Evolutionary conservation across 53 echinoderm and acorn worm species (phyloP).

Genomic region (Paracentrotus lividus): DNA sequence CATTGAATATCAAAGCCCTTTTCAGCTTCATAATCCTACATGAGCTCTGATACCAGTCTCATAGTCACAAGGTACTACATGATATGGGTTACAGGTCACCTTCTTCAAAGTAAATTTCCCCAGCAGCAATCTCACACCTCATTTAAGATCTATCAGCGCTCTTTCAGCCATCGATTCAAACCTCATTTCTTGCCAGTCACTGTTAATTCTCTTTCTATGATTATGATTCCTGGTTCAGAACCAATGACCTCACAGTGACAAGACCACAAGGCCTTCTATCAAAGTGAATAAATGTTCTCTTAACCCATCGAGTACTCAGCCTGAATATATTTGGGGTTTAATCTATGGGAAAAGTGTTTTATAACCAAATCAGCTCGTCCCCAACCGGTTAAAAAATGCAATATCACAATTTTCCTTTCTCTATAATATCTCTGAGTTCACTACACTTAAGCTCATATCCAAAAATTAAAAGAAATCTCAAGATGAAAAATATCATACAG

Average conservation of each 20-base stretch:
- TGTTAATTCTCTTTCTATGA: too few relatives aligned
- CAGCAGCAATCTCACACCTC: conserved; percentile 20
- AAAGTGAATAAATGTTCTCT: not conserved
- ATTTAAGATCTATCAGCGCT: conserved; percentile 12
- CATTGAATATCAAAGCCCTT: not conserved
- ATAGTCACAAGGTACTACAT: conserved; percentile 6
- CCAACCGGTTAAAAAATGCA: too few relatives aligned
- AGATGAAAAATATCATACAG: not conserved
- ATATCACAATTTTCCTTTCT: not conserved
- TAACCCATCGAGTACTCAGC: too few relatives aligned
- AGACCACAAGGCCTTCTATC: not conserved
- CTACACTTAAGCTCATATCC: not conserved
- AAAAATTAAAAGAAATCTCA: not conserved
- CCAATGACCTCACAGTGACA: too few relatives aligned
- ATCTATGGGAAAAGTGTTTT: too few relatives aligned
- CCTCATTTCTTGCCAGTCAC: conserved; percentile 41
- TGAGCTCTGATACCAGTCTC: not conserved
- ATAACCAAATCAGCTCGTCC: too few relatives aligned
- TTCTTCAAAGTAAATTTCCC: conserved; percentile 47
- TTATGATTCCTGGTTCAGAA: not conserved
- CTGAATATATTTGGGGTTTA: too few relatives aligned
- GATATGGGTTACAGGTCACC: conserved; percentile 4
- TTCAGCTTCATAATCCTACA: not conserved
- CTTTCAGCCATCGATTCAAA: not conserved
- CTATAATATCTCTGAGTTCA: not conserved